These are phyloP conservation scores for Phodopus roborovskii DNA, from an alignment of 2,113 vertebrate species.

Conservation along the genomic window DNA sequence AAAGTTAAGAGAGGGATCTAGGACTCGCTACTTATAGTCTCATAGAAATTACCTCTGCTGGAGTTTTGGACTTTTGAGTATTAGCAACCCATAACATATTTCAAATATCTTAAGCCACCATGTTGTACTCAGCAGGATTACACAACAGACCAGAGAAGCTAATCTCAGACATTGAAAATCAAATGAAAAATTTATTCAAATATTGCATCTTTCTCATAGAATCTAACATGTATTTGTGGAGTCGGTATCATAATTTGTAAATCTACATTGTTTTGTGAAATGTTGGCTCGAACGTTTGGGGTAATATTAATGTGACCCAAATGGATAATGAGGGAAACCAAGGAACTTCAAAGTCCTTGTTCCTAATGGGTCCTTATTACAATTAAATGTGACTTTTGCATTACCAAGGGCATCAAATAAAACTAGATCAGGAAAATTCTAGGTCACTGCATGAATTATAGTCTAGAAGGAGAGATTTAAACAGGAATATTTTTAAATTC, in stretches of 20 bases:
- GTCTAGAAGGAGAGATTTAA: background rate
- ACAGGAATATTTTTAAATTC: background rate
- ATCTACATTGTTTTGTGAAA: background rate
- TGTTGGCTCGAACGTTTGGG: accelerated
- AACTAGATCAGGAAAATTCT: background rate
- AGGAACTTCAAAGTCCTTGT: background rate
- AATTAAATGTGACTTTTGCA: background rate
- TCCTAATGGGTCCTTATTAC: background rate
- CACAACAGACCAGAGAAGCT: background rate
- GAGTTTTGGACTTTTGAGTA: background rate
- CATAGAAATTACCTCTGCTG: background rate
- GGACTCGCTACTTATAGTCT: background rate
- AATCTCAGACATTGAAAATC: background rate
- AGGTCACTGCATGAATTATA: background rate
- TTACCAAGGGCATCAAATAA: background rate
- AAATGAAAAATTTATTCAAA: background rate
- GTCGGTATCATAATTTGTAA: background rate
- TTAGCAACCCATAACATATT: background rate
- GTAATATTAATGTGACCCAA: background rate
- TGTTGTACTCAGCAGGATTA: background rate
- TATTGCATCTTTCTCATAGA: background rate
- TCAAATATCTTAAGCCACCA: background rate
- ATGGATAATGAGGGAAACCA: background rate
- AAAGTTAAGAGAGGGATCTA: background rate
- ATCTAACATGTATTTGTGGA: background rate